These are phyloP conservation scores for Xestia sexstrigata DNA, from an alignment of 2,888 invertebrate species.

Conservation along the genomic window DNA sequence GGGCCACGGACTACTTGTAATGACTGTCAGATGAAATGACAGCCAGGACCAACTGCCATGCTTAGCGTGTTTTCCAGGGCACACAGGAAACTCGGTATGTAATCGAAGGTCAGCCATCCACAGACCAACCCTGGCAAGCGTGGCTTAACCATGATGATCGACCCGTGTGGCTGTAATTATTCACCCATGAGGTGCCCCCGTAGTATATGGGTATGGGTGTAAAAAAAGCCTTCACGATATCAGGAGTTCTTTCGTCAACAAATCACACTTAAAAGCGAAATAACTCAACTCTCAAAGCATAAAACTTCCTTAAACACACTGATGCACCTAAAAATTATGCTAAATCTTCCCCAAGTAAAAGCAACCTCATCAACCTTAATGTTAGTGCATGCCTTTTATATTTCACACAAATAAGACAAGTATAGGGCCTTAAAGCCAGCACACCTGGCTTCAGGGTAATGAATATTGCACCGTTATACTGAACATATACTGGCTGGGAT, in stretches of 20 bases:
- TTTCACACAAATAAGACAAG: conserved; percentile 54
- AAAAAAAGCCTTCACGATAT: not conserved
- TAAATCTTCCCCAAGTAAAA: conserved; percentile 15
- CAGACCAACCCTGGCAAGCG: not conserved
- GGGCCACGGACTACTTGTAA: not conserved
- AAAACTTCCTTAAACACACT: not conserved
- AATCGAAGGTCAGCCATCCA: not conserved
- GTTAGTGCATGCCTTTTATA: conserved; percentile 45
- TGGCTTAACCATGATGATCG: not conserved
- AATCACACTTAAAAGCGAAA: not conserved
- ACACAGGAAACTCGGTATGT: not conserved
- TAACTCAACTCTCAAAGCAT: not conserved
- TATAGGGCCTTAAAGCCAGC: conserved; percentile 31
- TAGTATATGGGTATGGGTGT: not conserved
- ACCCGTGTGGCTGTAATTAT: not conserved
- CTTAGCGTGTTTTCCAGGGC: not conserved
- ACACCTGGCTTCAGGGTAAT: conserved; percentile 58
- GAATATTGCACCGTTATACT: conserved; percentile 59
- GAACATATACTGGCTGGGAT: conserved; percentile 52
- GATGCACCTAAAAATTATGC: conserved; percentile 26
- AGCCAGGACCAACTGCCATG: not conserved
- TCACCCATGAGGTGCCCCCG: not conserved
- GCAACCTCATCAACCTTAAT: conserved; percentile 40
- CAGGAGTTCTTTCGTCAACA: not conserved
- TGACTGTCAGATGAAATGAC: not conserved